phyloP scores from a whole-genome alignment of 2,888 invertebrate genomes.

The Rapana venosa region DNA sequence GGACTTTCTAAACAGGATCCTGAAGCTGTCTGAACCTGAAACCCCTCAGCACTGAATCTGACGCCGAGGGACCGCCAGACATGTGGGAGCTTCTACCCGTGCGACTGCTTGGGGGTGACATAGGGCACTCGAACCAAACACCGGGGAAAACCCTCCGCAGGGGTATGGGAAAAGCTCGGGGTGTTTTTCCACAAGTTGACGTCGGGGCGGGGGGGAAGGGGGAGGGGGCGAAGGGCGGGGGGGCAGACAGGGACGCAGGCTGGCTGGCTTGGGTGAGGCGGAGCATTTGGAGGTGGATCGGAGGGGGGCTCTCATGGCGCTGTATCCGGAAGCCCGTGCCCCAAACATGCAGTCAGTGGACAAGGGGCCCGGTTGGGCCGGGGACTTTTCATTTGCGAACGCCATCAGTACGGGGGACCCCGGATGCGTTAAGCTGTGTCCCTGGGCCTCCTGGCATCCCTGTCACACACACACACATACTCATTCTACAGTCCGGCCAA shows the following conservation, averaged over 20 bases:
- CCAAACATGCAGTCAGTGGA: constrained; percentile 29
- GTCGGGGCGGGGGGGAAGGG: neutral
- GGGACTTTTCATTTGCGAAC: too few relatives aligned
- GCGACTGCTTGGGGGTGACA: constrained; percentile 24
- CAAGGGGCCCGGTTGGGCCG: neutral
- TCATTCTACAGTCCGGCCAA: too few relatives aligned
- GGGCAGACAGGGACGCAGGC: neutral
- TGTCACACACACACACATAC: neutral
- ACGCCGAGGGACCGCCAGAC: neutral
- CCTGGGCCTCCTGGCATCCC: neutral
- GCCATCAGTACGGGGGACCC: neutral
- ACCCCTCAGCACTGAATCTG: neutral
- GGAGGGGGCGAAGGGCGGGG: neutral
- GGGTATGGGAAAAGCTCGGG: constrained; percentile 4
- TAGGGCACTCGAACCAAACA: neutral
- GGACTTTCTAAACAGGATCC: neutral
- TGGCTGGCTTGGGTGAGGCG: neutral
- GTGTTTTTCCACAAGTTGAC: constrained; percentile 1
- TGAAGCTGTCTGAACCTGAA: neutral
- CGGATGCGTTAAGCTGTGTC: neutral
- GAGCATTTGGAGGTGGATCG: neutral
- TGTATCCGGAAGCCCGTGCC: neutral
- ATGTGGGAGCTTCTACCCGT: neutral
- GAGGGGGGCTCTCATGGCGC: constrained; percentile 10
- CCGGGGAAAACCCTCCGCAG: constrained; percentile 2